Evolutionary conservation across 2,888 invertebrate genomes (phyloP).

Genomic region (Clunio marinus): DNA sequence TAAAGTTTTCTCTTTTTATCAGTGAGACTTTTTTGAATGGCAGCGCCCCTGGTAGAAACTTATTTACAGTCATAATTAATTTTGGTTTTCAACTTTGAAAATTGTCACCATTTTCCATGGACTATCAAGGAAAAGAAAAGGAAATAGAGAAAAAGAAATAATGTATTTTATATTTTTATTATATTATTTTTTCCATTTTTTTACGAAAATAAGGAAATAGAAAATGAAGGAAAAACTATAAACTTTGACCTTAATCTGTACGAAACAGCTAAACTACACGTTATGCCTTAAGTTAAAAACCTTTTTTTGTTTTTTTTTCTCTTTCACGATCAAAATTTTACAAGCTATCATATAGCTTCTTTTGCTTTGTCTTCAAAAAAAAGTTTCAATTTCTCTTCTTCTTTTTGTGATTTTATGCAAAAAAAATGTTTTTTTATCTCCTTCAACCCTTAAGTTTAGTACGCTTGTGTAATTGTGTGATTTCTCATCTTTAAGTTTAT

Average conservation of each 20-base stretch:
- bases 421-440: slow-evolving; percentile 8
- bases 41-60: slow-evolving; percentile 32
- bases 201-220: slow-evolving; percentile 3
- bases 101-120: slow-evolving; percentile 38
- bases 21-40: slow-evolving; percentile 1
- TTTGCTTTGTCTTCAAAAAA: slow-evolving; percentile 39
- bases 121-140: not conserved
- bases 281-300: slow-evolving; percentile 30
- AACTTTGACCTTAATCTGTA: slow-evolving; percentile 6
- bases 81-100: slow-evolving; percentile 7
- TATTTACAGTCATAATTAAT: slow-evolving; percentile 24
- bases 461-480: slow-evolving; percentile 33
- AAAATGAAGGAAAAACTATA: not conserved
- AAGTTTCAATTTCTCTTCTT: slow-evolving; percentile 32
- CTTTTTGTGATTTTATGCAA: slow-evolving; percentile 24
- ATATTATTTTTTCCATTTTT: not conserved
- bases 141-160: not conserved
- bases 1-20: not conserved
- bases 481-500: slow-evolving; percentile 28
- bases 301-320: slow-evolving; percentile 5
- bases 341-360: slow-evolving; percentile 40
- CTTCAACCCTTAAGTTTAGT: slow-evolving; percentile 39
- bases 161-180: not conserved
- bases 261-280: slow-evolving; percentile 32
- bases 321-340: slow-evolving; percentile 32